phyloP scores from a whole-genome alignment of 2,888 invertebrate species.

The Nemotelus nigrinus region DNA sequence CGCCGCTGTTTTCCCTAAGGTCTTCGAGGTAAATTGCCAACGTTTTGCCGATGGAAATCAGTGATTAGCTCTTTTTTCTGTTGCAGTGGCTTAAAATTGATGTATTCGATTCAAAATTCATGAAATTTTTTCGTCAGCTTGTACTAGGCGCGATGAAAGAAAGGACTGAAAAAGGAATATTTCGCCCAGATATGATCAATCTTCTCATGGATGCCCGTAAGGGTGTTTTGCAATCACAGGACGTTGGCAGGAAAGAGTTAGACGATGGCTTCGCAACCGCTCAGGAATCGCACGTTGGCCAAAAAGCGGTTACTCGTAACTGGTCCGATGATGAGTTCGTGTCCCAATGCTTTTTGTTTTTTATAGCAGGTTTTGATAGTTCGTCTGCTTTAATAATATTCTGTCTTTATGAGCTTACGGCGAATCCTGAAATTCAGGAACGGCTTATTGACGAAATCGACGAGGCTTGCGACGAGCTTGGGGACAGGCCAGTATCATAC shows the following conservation, averaged over 20 bases:
- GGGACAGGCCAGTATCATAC: constrained; percentile 67
- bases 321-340: constrained; percentile 58
- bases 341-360: constrained; percentile 69
- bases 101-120: constrained; percentile 59
- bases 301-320: constrained; percentile 28
- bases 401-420: constrained; percentile 68
- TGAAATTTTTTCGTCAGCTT: constrained; percentile 61
- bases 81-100: constrained; percentile 55
- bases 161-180: constrained; percentile 61
- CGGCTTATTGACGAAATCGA: constrained; percentile 68
- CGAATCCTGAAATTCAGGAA: constrained; percentile 70
- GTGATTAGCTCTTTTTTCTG: no score
- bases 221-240: constrained; percentile 17
- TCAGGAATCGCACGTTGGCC: constrained; percentile 37
- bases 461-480: constrained; percentile 63
- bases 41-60: no score
- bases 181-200: constrained; percentile 66
- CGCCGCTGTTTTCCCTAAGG: not conserved
- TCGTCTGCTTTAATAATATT: constrained; percentile 65
- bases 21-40: not conserved
- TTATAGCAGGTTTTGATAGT: constrained; percentile 70
- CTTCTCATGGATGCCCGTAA: constrained; percentile 52
- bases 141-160: constrained; percentile 65
- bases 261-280: constrained; percentile 20
- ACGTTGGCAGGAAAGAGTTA: constrained; percentile 45